These are phyloP conservation scores for Achroia grisella DNA, from an alignment of 1,140 invertebrate genomes.

Conservation along the genomic window DNA sequence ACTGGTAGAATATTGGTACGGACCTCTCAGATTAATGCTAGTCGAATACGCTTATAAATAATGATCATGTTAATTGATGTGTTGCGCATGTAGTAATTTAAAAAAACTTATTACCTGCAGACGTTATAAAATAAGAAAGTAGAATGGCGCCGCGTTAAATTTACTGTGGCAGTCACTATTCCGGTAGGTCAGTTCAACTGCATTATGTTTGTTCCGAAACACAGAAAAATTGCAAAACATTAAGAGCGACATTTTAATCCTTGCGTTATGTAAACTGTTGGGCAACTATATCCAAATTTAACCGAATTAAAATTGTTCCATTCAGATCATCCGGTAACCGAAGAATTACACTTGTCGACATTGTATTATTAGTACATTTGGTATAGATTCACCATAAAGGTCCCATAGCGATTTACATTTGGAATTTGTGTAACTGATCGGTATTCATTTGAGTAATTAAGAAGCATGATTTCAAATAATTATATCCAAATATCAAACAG, in stretches of 20 bases:
- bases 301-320: conserved; percentile 39
- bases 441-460: no score
- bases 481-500: no score
- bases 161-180: conserved; percentile 5
- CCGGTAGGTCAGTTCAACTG: conserved; percentile 38
- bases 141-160: conserved; percentile 25
- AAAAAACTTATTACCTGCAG: conserved; percentile 9
- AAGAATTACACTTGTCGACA: conserved; percentile 29
- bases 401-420: no score
- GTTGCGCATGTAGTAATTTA: conserved; percentile 6
- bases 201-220: conserved; percentile 39
- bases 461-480: no score
- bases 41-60: no score
- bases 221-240: conserved; percentile 58
- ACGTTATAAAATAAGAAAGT: conserved; percentile 40
- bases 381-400: no score
- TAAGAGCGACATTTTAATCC: conserved; percentile 48
- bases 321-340: conserved; percentile 35
- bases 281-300: conserved; percentile 58
- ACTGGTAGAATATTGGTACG: no score
- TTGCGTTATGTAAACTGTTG: conserved; percentile 57
- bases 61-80: no score
- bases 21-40: no score
- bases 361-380: no score
- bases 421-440: no score